Evolutionary conservation across 2,797 vertebrate species (phyloP).

Genomic region (Poeciliopsis gracilis): DNA sequence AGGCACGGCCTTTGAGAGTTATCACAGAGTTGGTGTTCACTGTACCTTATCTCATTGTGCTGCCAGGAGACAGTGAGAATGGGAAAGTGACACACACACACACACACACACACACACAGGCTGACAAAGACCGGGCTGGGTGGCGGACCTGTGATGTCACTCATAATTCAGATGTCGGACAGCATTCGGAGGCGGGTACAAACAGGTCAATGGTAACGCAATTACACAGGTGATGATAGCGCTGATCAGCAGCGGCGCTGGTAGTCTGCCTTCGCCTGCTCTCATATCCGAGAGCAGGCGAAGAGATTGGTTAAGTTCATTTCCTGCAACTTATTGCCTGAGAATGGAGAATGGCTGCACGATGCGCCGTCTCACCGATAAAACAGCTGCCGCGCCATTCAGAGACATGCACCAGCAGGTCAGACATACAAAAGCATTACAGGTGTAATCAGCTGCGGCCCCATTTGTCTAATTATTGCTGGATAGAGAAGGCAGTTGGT

Average conservation of each 20-base stretch:
- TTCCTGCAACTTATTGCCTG: conserved; percentile 49
- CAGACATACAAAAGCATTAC: conserved; percentile 48
- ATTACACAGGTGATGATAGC: conserved; percentile 39
- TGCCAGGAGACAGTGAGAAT: conserved; percentile 27
- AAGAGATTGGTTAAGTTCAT: conserved; percentile 42
- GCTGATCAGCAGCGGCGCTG: not conserved
- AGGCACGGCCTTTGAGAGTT: conserved; percentile 66
- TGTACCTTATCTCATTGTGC: conserved; percentile 52
- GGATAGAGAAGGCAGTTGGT: not conserved
- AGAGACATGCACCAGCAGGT: conserved; percentile 31
- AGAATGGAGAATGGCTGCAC: conserved; percentile 32
- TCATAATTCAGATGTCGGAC: conserved; percentile 37
- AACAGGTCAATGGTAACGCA: conserved; percentile 50
- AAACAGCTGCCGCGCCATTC: conserved; percentile 34
- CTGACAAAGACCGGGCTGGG: conserved; percentile 30
- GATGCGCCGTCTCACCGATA: conserved; percentile 53
- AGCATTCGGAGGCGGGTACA: conserved; percentile 25
- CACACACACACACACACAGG: conserved; percentile 33
- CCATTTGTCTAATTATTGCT: conserved; percentile 4
- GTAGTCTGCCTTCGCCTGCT: not conserved
- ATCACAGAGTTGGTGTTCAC: conserved; percentile 61
- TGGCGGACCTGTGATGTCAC: conserved; percentile 55
- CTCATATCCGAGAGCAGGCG: not conserved
- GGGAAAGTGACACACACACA: conserved; percentile 11
- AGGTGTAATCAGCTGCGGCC: conserved; percentile 34